A percentile compares a stretch with the other conserved stretches of the same genome.
Conservation (phyloP, 2,888 invertebrate species). For the Meghimatium bilineatum region DNA sequence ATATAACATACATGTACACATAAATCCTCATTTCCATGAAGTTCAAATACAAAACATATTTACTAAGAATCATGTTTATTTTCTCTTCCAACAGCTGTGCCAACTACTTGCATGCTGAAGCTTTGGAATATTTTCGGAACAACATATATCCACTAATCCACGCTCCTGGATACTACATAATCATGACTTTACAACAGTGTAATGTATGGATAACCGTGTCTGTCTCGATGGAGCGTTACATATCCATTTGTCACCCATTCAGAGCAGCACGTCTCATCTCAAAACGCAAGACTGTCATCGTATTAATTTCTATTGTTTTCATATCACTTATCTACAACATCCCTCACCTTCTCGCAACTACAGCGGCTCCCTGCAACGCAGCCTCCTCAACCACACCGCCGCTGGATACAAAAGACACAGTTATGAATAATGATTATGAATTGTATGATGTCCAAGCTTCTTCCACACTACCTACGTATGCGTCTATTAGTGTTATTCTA, state of each 20-base stretch:
- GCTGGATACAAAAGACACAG: not conserved
- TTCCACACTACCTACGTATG: not conserved
- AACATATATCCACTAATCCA: slow-evolving; percentile 69
- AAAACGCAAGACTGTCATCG: slow-evolving; percentile 63
- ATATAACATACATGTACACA: too few species aligned
- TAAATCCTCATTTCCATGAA: too few species aligned
- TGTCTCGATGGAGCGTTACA: slow-evolving; percentile 73
- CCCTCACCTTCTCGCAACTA: slow-evolving; percentile 67
- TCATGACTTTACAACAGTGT: slow-evolving; percentile 71
- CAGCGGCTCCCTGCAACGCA: slow-evolving; percentile 24
- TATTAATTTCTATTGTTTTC: slow-evolving; percentile 59
- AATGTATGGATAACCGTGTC: slow-evolving; percentile 74
- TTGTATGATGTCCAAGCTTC: not conserved
- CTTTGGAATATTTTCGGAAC: slow-evolving; percentile 60
- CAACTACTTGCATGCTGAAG: slow-evolving; percentile 57
- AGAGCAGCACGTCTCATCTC: slow-evolving; percentile 66
- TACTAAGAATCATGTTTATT: not conserved
- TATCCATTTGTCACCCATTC: slow-evolving; percentile 74
- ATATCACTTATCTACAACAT: slow-evolving; percentile 68
- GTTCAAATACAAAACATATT: too few species aligned
- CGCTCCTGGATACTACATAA: slow-evolving; percentile 66
- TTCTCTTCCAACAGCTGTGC: slow-evolving; percentile 48
- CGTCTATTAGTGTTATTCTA: not conserved
- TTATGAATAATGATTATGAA: not conserved
- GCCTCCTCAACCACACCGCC: not conserved